phyloP scores from a whole-genome alignment of 2,888 invertebrate genomes.

The Plagodis dolabraria region DNA sequence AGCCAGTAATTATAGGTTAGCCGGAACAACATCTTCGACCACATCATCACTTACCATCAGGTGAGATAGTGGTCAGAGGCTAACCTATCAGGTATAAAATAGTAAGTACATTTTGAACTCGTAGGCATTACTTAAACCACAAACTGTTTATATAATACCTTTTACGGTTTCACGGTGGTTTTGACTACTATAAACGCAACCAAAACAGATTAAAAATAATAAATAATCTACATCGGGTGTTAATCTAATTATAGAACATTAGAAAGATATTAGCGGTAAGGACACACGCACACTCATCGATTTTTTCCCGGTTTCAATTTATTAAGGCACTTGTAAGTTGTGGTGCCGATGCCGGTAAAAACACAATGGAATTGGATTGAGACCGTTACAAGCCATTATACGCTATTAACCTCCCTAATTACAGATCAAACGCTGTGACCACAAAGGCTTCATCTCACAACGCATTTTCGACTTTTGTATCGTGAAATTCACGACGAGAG shows the following conservation, averaged over 20 bases:
- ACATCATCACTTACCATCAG: too few relatives aligned
- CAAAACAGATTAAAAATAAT: too few relatives aligned
- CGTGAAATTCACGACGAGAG: conserved; percentile 66
- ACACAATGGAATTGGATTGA: conserved; percentile 71
- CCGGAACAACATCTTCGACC: too few relatives aligned
- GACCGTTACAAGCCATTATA: conserved; percentile 76
- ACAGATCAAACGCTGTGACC: conserved; percentile 78
- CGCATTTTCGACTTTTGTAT: conserved; percentile 71
- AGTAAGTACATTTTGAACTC: too few relatives aligned
- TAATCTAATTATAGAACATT: conserved; percentile 45
- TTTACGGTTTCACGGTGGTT: conserved; percentile 2
- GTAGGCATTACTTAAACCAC: conserved; percentile 11
- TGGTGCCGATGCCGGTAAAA: conserved; percentile 50
- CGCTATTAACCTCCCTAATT: conserved; percentile 77
- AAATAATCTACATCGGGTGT: conserved; percentile 32
- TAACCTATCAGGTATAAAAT: too few relatives aligned
- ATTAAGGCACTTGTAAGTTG: conserved; percentile 48
- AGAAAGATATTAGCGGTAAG: conserved; percentile 50
- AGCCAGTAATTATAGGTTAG: too few relatives aligned
- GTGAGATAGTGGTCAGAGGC: too few relatives aligned
- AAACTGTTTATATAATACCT: conserved; percentile 4
- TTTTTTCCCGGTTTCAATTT: conserved; percentile 60
- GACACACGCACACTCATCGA: conserved; percentile 50
- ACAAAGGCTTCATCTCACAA: conserved; percentile 74
- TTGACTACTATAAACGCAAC: background rate